A percentile compares a stretch with the other conserved stretches of the same genome.
phyloP scores from a whole-genome alignment of 2,797 vertebrate genomes.

The Catamblyrhynchus diadema region DNA sequence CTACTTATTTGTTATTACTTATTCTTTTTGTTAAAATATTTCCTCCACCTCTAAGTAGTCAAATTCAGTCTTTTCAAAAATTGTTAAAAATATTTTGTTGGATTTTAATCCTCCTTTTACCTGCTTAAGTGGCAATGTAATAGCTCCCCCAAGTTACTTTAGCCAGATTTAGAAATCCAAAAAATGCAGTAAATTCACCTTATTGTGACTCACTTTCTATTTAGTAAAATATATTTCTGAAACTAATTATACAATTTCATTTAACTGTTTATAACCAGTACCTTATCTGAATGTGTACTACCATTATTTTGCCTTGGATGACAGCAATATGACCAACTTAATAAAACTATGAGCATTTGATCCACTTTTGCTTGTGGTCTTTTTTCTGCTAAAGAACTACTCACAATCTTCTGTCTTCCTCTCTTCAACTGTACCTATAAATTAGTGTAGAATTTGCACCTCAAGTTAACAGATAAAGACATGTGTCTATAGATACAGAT shows the following conservation, averaged over 20 bases:
- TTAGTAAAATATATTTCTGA: background rate
- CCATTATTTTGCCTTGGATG: background rate
- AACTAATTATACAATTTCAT: background rate
- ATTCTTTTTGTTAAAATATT: background rate
- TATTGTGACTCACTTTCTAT: background rate
- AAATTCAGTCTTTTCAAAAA: background rate
- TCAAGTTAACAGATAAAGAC: background rate
- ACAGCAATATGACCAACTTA: background rate
- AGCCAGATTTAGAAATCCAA: background rate
- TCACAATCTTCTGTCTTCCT: background rate
- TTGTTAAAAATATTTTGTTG: background rate
- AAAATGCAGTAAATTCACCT: background rate
- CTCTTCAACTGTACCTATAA: background rate
- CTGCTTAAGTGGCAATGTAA: background rate
- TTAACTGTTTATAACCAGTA: background rate
- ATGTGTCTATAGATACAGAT: fast-evolving
- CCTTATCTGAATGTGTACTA: background rate
- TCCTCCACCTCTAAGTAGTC: background rate
- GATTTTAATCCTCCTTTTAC: background rate
- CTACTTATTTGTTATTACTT: background rate
- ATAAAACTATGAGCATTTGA: background rate
- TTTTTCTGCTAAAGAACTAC: background rate
- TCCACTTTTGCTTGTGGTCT: background rate
- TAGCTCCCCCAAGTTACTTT: background rate
- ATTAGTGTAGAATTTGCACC: background rate